Conservation (phyloP, 1,140 invertebrate genomes). For the Parasteatoda tepidariorum region DNA sequence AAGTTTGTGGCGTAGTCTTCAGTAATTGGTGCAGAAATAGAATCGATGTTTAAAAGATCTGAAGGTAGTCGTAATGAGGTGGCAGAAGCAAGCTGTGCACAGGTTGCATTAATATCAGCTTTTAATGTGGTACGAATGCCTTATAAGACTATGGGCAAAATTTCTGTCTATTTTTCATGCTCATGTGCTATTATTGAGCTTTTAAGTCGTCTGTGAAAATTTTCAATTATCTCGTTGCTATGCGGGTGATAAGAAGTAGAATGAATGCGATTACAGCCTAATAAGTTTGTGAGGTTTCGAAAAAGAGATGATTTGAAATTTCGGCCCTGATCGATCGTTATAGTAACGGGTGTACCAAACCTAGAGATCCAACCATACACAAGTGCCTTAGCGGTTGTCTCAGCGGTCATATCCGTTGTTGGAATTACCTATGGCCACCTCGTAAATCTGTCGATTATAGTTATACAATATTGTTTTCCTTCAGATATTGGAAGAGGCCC, state of each 20-base stretch:
- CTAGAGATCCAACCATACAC: conserved; percentile 66
- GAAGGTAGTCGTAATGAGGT: conserved; percentile 56
- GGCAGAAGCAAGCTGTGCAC: conserved; percentile 63
- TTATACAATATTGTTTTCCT: conserved; percentile 68
- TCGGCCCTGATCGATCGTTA: conserved; percentile 69
- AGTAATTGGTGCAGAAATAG: not conserved
- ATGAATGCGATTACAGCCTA: conserved; percentile 29
- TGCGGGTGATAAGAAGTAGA: conserved; percentile 64
- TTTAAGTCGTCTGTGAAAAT: conserved; percentile 69
- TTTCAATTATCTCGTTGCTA: conserved; percentile 67
- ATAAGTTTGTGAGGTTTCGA: conserved; percentile 34
- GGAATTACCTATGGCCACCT: conserved; percentile 69
- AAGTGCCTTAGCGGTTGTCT: conserved; percentile 66
- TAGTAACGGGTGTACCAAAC: conserved; percentile 64
- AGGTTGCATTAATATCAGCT: conserved; percentile 62
- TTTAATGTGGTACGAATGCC: conserved; percentile 64
- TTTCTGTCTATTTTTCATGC: conserved; percentile 63
- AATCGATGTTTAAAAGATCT: conserved; percentile 47
- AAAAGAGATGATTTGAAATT: conserved; percentile 68
- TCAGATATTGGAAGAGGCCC: conserved; percentile 68
- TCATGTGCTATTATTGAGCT: not conserved
- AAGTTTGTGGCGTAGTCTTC: not conserved
- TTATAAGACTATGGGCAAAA: conserved; percentile 68
- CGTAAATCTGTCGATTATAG: conserved; percentile 69
- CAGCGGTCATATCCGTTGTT: conserved; percentile 66